Evolutionary conservation across 2,888 invertebrate genomes (phyloP).

Genomic region (Oithona nana): DNA sequence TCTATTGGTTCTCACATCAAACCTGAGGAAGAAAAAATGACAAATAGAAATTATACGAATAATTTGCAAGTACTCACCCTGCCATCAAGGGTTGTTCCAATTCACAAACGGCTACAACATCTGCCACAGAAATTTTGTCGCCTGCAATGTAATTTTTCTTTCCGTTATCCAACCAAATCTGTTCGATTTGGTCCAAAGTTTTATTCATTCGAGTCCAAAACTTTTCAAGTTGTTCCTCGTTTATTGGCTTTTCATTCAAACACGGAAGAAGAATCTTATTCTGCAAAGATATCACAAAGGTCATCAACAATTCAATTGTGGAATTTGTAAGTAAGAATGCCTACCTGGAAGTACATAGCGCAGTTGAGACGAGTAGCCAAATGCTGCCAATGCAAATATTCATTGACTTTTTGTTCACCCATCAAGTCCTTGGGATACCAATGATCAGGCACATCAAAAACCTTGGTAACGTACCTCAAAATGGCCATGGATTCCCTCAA

Average conservation of each 20-base stretch:
- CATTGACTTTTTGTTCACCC: slow-evolving; percentile 44
- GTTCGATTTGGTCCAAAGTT: slow-evolving; percentile 33
- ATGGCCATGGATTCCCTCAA: slow-evolving; percentile 43
- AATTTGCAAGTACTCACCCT: background rate
- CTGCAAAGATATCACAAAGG: slow-evolving; percentile 1
- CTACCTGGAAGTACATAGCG: slow-evolving; percentile 37
- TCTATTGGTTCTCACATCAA: background rate
- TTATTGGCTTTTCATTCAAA: slow-evolving; percentile 31
- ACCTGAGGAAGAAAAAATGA: background rate
- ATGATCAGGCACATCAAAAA: slow-evolving; percentile 37
- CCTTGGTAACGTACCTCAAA: slow-evolving; percentile 39
- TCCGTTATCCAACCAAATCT: slow-evolving; percentile 26
- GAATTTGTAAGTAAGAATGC: background rate
- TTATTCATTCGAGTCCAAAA: slow-evolving; percentile 34
- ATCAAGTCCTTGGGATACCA: slow-evolving; percentile 46
- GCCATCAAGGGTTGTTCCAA: slow-evolving; percentile 42
- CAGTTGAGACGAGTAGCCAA: slow-evolving; percentile 40
- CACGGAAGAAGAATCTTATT: slow-evolving; percentile 30
- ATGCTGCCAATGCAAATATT: slow-evolving; percentile 59
- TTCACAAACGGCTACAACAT: slow-evolving; percentile 53
- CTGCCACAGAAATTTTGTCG: slow-evolving; percentile 45
- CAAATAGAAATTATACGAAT: background rate
- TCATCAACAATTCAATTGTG: background rate
- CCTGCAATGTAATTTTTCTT: slow-evolving; percentile 38
- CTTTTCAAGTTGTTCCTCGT: slow-evolving; percentile 28